These are phyloP conservation scores for Sigmodon hispidus DNA, from an alignment of 2,113 vertebrate genomes.

Conservation along the genomic window DNA sequence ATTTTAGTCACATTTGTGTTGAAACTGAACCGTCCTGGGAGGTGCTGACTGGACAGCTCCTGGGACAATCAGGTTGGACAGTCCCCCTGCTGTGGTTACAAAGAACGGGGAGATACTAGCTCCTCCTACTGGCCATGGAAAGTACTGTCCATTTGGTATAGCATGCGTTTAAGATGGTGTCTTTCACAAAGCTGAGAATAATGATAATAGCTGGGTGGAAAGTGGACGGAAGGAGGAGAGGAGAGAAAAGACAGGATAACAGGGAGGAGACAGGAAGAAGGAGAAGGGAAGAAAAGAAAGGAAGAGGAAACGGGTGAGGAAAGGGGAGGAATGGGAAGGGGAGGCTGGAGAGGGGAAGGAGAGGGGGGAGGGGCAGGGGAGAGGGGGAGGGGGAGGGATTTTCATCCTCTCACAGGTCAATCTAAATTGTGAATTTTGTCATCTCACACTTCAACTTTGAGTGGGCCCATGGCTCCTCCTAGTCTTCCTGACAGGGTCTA, in stretches of 20 bases:
- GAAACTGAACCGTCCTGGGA: background rate
- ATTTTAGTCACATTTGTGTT: background rate
- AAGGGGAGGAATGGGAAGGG: background rate
- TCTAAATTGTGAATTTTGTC: background rate
- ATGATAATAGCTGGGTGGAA: background rate
- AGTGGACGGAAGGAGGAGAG: background rate
- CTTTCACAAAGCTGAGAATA: background rate
- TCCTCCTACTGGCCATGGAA: constrained; percentile 68
- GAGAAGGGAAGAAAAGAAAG: background rate
- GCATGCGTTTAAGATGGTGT: background rate
- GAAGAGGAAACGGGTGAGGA: background rate
- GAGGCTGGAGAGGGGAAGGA: too few species aligned
- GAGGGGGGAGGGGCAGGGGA: background rate
- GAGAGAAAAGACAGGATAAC: background rate
- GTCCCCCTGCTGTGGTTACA: background rate
- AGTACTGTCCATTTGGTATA: background rate
- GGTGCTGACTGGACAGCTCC: constrained; percentile 62
- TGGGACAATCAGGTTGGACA: background rate
- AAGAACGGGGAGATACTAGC: constrained; percentile 47
- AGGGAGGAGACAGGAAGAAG: background rate
- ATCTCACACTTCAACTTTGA: background rate
- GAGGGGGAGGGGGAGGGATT: background rate
- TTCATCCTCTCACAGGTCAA: background rate
- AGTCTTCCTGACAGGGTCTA: background rate
- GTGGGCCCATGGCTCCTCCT: background rate